Base-by-base conservation (phyloP, 2,797 vertebrate species). In the Ctenochaetus hawaiiensis region DNA sequence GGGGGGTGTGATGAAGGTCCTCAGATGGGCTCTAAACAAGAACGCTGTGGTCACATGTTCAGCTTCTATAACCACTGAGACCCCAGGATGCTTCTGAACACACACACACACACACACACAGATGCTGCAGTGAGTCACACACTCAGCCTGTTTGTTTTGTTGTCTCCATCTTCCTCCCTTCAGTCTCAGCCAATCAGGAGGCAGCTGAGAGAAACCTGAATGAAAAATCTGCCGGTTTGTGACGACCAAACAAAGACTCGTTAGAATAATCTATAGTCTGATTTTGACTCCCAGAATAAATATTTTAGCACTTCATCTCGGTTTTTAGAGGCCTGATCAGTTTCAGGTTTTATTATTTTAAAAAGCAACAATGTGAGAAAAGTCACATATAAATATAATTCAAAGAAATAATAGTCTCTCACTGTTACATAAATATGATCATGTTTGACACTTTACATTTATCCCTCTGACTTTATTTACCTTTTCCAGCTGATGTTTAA, bases 101-200 rank as follows among this genome's bases (percentile, higher is more conserved):
- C 39, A 61, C 59, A 47, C 60, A 45, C 44, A 18, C 13, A 16
- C 61, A 57, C 52, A 66, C 22, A 39, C 51, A 51, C 30, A 52
- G 63, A 67, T 53, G 57, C 54, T 45, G 48, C 51, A 17, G 26
- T 30, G 26, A 30, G 26, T 30, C 26, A 30, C 26, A 47, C 37
- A 34, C 60, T 13, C 2, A 54, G 18, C 18, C 12, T 51, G 44
- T 9, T 13, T 30, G 17, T 61, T 84, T 67, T 59, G 23, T 54
- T 57, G 54, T 60, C 58, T 45, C 2, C 51, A 2, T 60, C 39
- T 2, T 1, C 51, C 53, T 14, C 16, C 52, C 49, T 16, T 7
- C 57, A 41, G n/a, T 6, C 6, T 66, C 41, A 39, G 39, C 67
- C 67, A 77, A 68, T 82, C 71, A 62, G 39, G 34, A 13, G 4